Conservation (phyloP, 1,140 invertebrate genomes). For the Zaprionus inermis region DNA sequence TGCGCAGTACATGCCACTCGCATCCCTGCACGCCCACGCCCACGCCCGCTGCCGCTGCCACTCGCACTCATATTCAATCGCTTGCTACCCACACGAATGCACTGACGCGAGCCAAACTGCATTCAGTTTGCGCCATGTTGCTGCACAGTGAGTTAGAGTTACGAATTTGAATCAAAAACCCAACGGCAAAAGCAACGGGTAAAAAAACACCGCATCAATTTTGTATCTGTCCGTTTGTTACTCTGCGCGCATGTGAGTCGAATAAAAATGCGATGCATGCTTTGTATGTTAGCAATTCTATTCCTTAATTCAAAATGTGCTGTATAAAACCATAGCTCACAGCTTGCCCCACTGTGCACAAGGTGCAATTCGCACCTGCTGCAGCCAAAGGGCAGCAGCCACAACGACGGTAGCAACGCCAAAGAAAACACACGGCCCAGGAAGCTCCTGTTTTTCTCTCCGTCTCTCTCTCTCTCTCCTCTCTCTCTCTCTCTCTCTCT, state of each 20-base stretch:
- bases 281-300: too few species aligned
- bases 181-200: too few species aligned
- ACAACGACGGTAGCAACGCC: slow-evolving; percentile 10
- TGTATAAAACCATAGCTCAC: too few species aligned
- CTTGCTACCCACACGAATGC: slow-evolving; percentile 25
- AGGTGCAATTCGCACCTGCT: slow-evolving; percentile 64
- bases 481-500: slow-evolving; percentile 2
- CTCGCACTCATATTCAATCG: slow-evolving; percentile 5
- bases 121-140: slow-evolving; percentile 3
- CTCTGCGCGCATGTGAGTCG: too few species aligned
- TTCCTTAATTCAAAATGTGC: too few species aligned
- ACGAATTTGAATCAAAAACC: too few species aligned
- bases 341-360: slow-evolving; percentile 27
- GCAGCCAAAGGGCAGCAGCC: slow-evolving; percentile 28
- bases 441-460: slow-evolving; percentile 1
- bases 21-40: background rate
- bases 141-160: slow-evolving; percentile 20
- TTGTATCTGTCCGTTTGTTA: too few species aligned
- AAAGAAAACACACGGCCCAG: slow-evolving; percentile 31
- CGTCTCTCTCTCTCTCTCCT: background rate
- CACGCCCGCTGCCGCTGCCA: background rate
- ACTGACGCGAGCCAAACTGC: slow-evolving; percentile 16
- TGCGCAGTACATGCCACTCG: slow-evolving; percentile 14
- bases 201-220: too few species aligned
- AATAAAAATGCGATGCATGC: too few species aligned